phyloP scores from a whole-genome alignment of 2,888 invertebrate genomes.

The Sialis fuliginosa region DNA sequence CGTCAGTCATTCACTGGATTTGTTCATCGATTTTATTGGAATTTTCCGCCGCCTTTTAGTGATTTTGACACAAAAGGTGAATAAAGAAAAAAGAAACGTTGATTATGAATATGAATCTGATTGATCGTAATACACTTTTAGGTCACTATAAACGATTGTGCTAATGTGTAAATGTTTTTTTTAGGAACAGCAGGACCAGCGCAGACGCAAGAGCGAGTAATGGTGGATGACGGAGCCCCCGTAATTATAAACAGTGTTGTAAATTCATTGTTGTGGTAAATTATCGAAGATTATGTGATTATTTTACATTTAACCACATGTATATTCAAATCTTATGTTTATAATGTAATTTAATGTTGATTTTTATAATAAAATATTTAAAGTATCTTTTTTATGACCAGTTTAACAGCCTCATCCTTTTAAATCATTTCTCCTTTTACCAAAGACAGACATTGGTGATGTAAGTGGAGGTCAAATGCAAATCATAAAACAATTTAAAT shows the following conservation, averaged over 20 bases:
- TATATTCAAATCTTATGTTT: background rate
- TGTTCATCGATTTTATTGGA: conserved; percentile 89
- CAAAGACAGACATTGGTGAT: too few species aligned
- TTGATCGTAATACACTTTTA: background rate
- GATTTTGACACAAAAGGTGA: conserved; percentile 78
- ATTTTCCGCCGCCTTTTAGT: conserved; percentile 84
- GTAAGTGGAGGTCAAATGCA: too few species aligned
- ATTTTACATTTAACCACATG: background rate
- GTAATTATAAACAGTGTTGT: background rate
- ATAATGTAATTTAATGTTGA: background rate
- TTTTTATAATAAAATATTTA: conserved; percentile 1
- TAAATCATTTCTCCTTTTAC: too few species aligned
- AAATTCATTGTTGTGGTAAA: conserved; percentile 2
- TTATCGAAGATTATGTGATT: background rate
- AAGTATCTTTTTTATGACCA: background rate
- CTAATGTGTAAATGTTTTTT: conserved; percentile 11
- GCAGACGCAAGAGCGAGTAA: conserved; percentile 22
- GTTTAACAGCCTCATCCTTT: too few species aligned
- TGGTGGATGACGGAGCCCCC: background rate
- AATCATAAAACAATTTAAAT: too few species aligned
- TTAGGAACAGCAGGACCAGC: conserved; percentile 23
- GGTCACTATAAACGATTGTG: conserved; percentile 7
- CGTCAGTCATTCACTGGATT: conserved; percentile 76
- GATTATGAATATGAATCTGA: conserved; percentile 1
- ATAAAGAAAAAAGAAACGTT: conserved; percentile 3